Percentiles rank a stretch among this genome's conserved stretches.
Evolutionary conservation across 2,797 vertebrate species (phyloP).

Genomic region (Mormyrus proboscirostris): DNA sequence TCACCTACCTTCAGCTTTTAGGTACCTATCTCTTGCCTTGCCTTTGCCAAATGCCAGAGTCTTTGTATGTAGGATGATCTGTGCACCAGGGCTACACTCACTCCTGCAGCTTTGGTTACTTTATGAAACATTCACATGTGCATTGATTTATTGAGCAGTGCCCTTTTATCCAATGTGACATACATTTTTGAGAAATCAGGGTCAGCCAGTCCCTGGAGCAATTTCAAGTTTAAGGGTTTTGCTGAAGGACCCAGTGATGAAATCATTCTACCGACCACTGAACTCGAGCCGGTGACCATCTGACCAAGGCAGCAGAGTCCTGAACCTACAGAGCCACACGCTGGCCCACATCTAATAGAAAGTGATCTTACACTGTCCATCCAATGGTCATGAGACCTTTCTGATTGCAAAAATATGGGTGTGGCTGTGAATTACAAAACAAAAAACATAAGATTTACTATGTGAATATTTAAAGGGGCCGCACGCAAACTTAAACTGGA

Average conservation of each 20-base stretch:
- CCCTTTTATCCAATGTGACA: not conserved
- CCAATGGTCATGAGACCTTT: not conserved
- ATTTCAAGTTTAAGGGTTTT: not conserved
- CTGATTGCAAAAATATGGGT: not conserved
- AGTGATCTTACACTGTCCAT: not conserved
- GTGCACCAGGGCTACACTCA: not conserved
- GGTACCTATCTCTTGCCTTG: slow-evolving; percentile 43
- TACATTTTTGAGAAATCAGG: not conserved
- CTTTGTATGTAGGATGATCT: not conserved
- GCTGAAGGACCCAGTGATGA: not conserved
- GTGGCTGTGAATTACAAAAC: not conserved
- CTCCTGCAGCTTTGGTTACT: not conserved
- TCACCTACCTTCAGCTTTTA: slow-evolving; percentile 43
- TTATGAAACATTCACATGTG: not conserved
- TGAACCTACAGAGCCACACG: not conserved
- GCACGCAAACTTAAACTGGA: not conserved
- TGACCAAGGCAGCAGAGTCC: not conserved
- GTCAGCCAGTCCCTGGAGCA: not conserved
- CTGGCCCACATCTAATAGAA: not conserved
- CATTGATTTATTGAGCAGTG: not conserved
- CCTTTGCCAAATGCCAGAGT: not conserved
- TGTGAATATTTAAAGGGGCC: not conserved
- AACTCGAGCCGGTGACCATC: not conserved
- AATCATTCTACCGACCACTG: not conserved
- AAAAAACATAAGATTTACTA: not conserved